phyloP scores from a whole-genome alignment of 1,140 invertebrate species.

The Drosophila novamexicana region DNA sequence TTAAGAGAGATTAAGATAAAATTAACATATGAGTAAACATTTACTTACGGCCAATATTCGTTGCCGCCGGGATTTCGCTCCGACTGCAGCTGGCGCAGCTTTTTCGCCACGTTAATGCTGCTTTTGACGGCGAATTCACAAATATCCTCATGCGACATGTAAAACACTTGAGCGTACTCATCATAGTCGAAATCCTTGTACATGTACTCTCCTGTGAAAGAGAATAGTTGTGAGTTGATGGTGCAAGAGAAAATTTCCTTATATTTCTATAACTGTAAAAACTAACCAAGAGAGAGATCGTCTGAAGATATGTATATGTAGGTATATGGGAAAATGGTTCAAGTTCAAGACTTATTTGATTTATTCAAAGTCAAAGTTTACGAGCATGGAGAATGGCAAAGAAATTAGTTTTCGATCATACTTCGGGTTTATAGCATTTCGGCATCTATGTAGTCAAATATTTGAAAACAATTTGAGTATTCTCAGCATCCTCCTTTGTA shows the following conservation, averaged over 20 bases:
- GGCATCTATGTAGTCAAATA: too few relatives aligned
- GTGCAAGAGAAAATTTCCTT: too few relatives aligned
- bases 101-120: slow-evolving; percentile 89
- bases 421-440: too few relatives aligned
- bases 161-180: slow-evolving; percentile 40
- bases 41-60: slow-evolving; percentile 87
- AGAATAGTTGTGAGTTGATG: neutral
- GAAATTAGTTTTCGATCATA: neutral
- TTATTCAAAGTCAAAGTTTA: neutral
- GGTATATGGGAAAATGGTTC: neutral
- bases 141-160: slow-evolving; percentile 69
- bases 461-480: too few relatives aligned
- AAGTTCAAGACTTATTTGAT: neutral
- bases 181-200: slow-evolving; percentile 45
- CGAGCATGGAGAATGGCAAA: neutral
- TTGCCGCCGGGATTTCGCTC: slow-evolving; percentile 88
- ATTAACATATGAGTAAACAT: neutral
- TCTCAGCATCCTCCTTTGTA: too few relatives aligned
- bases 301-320: too few relatives aligned
- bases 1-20: neutral
- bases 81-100: slow-evolving; percentile 89
- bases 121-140: slow-evolving; percentile 84
- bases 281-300: too few relatives aligned
- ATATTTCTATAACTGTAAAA: too few relatives aligned
- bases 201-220: slow-evolving; percentile 44